Percentiles rank a stretch among this genome's conserved stretches.
phyloP scores from a whole-genome alignment of 2,113 vertebrate species.

The Acrocephalus kingi region DNA sequence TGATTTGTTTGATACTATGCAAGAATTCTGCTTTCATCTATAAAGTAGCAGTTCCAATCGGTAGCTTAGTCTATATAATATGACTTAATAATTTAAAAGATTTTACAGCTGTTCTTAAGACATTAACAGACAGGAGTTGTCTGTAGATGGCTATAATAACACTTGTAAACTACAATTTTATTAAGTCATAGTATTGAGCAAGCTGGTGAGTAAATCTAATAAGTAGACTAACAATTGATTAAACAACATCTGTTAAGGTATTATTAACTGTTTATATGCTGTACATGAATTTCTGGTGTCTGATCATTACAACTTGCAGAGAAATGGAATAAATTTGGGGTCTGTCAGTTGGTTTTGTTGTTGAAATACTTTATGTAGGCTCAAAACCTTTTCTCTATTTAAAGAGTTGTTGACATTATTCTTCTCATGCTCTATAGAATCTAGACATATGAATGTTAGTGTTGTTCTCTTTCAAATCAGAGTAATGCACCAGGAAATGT shows the following conservation, averaged over 20 bases:
- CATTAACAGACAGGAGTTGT: slow-evolving; percentile 50
- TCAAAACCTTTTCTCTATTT: not conserved
- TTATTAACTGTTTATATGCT: slow-evolving; percentile 54
- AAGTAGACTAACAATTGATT: slow-evolving; percentile 50
- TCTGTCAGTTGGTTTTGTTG: not conserved
- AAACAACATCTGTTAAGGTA: slow-evolving; percentile 48
- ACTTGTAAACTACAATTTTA: slow-evolving; percentile 57
- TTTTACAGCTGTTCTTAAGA: slow-evolving; percentile 59
- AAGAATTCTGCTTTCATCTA: slow-evolving; percentile 51
- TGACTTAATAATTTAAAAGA: slow-evolving; percentile 58
- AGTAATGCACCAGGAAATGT: not conserved
- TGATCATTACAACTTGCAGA: not conserved
- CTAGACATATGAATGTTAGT: not conserved
- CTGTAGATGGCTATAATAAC: slow-evolving; percentile 39
- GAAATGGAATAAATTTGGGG: not conserved
- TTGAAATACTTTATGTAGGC: not conserved
- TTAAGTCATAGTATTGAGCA: slow-evolving; percentile 15
- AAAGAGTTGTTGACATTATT: not conserved
- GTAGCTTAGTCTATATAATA: slow-evolving; percentile 63
- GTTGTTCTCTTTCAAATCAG: not conserved
- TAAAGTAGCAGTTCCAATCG: not conserved
- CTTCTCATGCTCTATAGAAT: not conserved
- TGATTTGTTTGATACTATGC: slow-evolving; percentile 26
- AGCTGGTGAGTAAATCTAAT: slow-evolving; percentile 42
- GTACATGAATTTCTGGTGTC: not conserved